Evolutionary conservation across 2,888 invertebrate genomes (phyloP).

Genomic region (Erebia aethiops): DNA sequence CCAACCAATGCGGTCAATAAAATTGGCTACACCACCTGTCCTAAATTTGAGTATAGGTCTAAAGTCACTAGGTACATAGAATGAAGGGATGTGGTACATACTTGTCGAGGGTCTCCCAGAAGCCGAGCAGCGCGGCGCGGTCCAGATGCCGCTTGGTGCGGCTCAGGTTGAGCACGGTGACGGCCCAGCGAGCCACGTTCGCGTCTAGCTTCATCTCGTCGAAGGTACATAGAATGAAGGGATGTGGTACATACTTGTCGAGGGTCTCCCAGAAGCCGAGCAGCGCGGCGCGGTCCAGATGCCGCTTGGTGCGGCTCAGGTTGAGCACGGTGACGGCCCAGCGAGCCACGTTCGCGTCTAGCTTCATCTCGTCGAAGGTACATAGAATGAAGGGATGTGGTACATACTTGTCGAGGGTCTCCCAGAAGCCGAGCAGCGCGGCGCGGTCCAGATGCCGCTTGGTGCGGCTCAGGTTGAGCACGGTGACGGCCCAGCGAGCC

Average conservation of each 20-base stretch:
- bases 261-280: conserved; percentile 99
- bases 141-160: conserved; percentile 98
- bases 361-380: no score
- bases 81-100: conserved; percentile 67
- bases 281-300: conserved; percentile 97
- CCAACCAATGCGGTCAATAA: no score
- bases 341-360: no score
- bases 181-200: conserved; percentile 99
- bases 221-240: no score
- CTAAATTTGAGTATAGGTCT: no score
- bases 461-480: conserved; percentile 94
- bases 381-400: not conserved
- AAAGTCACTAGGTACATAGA: no score
- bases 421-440: conserved; percentile 98
- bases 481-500: conserved; percentile 97
- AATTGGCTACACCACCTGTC: no score
- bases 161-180: conserved; percentile 95
- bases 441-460: conserved; percentile 99
- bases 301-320: conserved; percentile 95
- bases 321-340: conserved; percentile 98
- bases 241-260: conserved; percentile 88
- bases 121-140: conserved; percentile 95
- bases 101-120: conserved; percentile 99
- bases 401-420: conserved; percentile 94
- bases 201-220: no score